Percentiles rank a stretch among this genome's conserved stretches.
phyloP scores from a whole-genome alignment of 2,797 vertebrate species.

The Lates japonicus region DNA sequence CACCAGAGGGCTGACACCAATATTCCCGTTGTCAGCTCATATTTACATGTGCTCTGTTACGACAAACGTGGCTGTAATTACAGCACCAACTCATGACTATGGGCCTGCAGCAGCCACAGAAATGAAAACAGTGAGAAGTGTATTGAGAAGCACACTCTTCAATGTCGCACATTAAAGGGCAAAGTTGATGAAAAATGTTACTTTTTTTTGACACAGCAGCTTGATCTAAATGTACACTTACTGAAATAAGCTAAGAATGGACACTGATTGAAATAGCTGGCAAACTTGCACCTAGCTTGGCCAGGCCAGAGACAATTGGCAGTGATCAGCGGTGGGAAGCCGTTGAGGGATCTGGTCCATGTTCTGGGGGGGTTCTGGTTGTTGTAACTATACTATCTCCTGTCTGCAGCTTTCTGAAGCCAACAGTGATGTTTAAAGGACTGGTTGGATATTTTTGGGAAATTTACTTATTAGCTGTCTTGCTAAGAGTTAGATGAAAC shows the following conservation, averaged over 20 bases:
- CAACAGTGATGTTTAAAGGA: neutral
- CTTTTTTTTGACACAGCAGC: neutral
- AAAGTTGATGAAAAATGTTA: neutral
- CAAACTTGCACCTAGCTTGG: no score
- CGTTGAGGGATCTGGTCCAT: neutral
- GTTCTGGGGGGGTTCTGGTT: neutral
- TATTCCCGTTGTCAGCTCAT: conserved; percentile 49
- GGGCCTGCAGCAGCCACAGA: neutral
- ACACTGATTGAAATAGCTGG: no score
- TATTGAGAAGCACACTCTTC: no score
- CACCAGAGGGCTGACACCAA: conserved; percentile 58
- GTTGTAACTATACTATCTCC: neutral
- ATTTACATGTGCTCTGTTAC: conserved; percentile 27
- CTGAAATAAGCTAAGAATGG: neutral
- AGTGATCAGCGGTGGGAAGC: neutral
- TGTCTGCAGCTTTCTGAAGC: neutral
- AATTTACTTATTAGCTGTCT: neutral
- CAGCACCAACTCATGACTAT: conserved; percentile 1
- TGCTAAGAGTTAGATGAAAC: no score
- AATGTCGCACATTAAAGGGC: neutral
- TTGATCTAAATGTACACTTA: neutral
- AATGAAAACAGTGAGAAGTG: neutral
- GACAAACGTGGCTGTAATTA: neutral
- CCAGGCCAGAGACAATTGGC: neutral
- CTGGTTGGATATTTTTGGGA: neutral